phyloP scores from a whole-genome alignment of 1,140 invertebrate species.

The Drosophila oshimai region DNA sequence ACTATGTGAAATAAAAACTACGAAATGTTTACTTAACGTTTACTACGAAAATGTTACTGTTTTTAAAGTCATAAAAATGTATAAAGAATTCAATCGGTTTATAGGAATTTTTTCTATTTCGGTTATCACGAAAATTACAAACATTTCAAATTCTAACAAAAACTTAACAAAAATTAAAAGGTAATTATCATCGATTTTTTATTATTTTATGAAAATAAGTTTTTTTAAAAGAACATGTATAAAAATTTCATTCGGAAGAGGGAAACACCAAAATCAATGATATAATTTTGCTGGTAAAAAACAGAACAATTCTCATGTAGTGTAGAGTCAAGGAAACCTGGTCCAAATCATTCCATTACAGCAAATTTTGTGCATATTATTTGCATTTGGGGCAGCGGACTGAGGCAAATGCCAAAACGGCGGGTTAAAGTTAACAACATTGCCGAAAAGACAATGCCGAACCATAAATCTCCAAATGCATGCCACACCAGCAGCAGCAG shows the following conservation, averaged over 20 bases:
- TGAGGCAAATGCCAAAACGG: slow-evolving; percentile 53
- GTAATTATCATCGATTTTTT: too few species aligned
- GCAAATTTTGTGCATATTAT: slow-evolving; percentile 62
- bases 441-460: slow-evolving; percentile 74
- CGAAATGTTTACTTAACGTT: too few species aligned
- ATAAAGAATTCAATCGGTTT: too few species aligned
- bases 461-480: slow-evolving; percentile 78
- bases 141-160: too few species aligned
- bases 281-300: background rate
- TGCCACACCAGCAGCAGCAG: slow-evolving; percentile 60
- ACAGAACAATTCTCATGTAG: background rate
- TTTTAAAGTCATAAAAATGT: too few species aligned
- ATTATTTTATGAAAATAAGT: too few species aligned
- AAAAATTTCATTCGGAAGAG: background rate
- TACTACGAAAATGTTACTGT: too few species aligned
- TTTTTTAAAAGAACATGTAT: background rate
- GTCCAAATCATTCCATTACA: slow-evolving; percentile 60
- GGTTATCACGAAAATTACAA: too few species aligned
- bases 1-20: too few species aligned
- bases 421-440: slow-evolving; percentile 74
- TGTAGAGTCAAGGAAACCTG: background rate
- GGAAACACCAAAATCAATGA: background rate
- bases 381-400: slow-evolving; percentile 52
- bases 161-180: too few species aligned
- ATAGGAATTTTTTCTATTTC: too few species aligned